phyloP scores from a whole-genome alignment of 2,113 vertebrate species.

The Barbus barbus region DNA sequence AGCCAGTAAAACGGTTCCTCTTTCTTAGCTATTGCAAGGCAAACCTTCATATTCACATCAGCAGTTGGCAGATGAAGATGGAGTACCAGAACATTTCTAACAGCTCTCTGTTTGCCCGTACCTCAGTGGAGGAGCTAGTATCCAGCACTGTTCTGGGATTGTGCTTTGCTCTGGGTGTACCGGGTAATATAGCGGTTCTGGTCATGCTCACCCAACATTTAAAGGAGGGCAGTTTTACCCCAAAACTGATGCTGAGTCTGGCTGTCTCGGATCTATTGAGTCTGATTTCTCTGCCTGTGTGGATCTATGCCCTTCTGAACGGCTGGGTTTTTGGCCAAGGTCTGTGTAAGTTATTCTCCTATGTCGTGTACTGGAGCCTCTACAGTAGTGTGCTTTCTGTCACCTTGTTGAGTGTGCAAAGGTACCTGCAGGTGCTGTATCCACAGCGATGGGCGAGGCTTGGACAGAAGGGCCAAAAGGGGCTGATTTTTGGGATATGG shows the following conservation, averaged over 20 bases:
- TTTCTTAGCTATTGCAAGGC: not conserved
- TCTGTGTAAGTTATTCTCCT: conserved; percentile 69
- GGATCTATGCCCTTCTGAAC: conserved; percentile 72
- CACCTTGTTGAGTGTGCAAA: conserved; percentile 72
- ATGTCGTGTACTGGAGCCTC: conserved; percentile 70
- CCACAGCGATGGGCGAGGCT: conserved; percentile 65
- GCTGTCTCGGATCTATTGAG: conserved; percentile 72
- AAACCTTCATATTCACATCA: not conserved
- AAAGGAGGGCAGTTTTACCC: conserved; percentile 64
- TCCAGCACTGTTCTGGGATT: conserved; percentile 51
- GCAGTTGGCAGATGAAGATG: conserved; percentile 15
- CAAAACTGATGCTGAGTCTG: conserved; percentile 73
- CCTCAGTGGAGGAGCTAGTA: not conserved
- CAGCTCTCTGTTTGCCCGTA: not conserved
- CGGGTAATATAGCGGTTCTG: conserved; percentile 71
- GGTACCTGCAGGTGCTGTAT: conserved; percentile 71
- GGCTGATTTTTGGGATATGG: conserved; percentile 63
- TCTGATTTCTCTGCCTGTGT: conserved; percentile 71
- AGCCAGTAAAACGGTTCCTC: not conserved
- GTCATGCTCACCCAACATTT: conserved; percentile 65
- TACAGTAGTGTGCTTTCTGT: conserved; percentile 74
- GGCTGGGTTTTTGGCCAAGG: conserved; percentile 64
- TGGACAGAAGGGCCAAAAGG: conserved; percentile 46
- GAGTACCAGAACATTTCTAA: conserved; percentile 22
- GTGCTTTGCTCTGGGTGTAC: conserved; percentile 68